phyloP scores from a whole-genome alignment of 2,888 invertebrate species.

The Heteromurus nitidus region DNA sequence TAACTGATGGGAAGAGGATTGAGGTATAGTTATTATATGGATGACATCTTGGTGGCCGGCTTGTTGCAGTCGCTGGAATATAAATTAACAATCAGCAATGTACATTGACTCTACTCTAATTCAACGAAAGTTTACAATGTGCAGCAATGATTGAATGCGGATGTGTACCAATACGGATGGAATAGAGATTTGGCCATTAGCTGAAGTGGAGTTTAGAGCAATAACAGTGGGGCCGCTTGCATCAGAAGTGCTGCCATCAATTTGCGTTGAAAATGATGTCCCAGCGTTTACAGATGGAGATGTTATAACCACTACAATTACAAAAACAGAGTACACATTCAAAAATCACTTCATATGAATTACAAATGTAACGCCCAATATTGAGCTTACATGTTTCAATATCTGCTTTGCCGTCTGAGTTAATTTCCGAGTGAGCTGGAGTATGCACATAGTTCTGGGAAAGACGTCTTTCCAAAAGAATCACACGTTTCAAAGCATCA shows the following conservation, averaged over 20 bases:
- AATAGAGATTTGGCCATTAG: slow-evolving; percentile 23
- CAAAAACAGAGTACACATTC: too few species aligned
- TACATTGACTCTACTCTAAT: not conserved
- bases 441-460: not conserved
- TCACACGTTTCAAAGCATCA: slow-evolving; percentile 52
- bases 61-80: slow-evolving; percentile 48
- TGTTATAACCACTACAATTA: slow-evolving; percentile 18
- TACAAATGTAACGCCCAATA: too few species aligned
- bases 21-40: slow-evolving; percentile 49
- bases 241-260: not conserved
- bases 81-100: too few species aligned
- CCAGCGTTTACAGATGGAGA: not conserved
- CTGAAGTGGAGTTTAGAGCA: slow-evolving; percentile 29
- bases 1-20: slow-evolving; percentile 42
- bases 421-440: not conserved
- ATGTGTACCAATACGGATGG: slow-evolving; percentile 43
- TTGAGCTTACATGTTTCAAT: slow-evolving; percentile 38
- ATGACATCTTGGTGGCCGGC: slow-evolving; percentile 47
- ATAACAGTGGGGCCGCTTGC: slow-evolving; percentile 32
- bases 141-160: not conserved
- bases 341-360: too few species aligned
- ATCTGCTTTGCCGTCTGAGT: not conserved
- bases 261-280: not conserved
- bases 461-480: slow-evolving; percentile 37
- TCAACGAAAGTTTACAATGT: not conserved